Percentiles rank a stretch among this genome's conserved stretches.
These are phyloP conservation scores for Drosophila pseudoobscura DNA, from an alignment of 1,140 invertebrate species.

Conservation along the genomic window DNA sequence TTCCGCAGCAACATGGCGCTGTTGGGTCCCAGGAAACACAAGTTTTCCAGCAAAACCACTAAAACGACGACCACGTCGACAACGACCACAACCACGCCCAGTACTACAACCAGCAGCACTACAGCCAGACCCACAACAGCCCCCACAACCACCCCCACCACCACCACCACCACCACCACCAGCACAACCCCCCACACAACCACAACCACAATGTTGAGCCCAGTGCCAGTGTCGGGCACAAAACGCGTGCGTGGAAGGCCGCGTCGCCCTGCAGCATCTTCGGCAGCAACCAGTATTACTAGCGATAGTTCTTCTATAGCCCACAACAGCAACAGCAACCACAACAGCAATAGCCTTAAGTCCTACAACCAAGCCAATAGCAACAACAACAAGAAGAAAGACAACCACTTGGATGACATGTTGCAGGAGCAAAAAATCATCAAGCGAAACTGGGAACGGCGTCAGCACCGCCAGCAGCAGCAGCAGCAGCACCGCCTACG, in stretches of 20 bases:
- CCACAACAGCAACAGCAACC: slow-evolving; percentile 27
- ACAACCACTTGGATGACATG: slow-evolving; percentile 10
- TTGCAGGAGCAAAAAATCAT: slow-evolving; percentile 23
- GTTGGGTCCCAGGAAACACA: neutral
- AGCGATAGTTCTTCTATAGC: slow-evolving; percentile 64
- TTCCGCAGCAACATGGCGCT: slow-evolving; percentile 24
- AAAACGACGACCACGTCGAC: slow-evolving; percentile 41
- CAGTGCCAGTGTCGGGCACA: slow-evolving; percentile 59
- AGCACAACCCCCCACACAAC: slow-evolving; percentile 33
- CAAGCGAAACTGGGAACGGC: slow-evolving; percentile 4
- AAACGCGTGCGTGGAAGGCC: slow-evolving; percentile 50
- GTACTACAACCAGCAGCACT: slow-evolving; percentile 33
- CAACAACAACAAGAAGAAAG: slow-evolving; percentile 45
- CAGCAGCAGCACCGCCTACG: too few species aligned
- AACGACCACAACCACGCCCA: slow-evolving; percentile 27
- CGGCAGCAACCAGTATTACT: slow-evolving; percentile 73
- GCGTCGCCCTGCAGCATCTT: slow-evolving; percentile 37
- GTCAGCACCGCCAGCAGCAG: slow-evolving; percentile 9
- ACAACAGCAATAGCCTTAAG: slow-evolving; percentile 65
- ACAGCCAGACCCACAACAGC: slow-evolving; percentile 44
- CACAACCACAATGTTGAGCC: slow-evolving; percentile 44
- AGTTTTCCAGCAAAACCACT: slow-evolving; percentile 18
- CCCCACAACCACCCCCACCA: slow-evolving; percentile 35
- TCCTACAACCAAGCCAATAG: slow-evolving; percentile 53
- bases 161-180: slow-evolving; percentile 17